phyloP scores from a whole-genome alignment of 2,797 vertebrate genomes.

The Malacoraja senta region DNA sequence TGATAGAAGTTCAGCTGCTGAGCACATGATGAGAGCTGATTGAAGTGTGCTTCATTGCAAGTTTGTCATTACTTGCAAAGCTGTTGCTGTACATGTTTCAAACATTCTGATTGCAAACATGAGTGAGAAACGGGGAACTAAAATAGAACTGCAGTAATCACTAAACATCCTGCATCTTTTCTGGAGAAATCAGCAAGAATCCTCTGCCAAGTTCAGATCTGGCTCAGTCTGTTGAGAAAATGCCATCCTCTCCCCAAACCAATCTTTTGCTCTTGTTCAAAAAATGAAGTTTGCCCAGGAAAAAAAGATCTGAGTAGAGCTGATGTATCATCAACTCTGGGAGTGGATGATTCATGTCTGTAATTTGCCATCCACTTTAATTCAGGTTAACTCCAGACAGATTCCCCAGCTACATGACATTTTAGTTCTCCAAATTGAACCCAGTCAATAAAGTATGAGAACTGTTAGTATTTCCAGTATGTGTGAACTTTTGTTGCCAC shows the following conservation, averaged over 20 bases:
- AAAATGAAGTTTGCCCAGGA: not conserved
- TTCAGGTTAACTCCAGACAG: not conserved
- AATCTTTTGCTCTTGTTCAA: too few species aligned
- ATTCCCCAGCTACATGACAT: not conserved
- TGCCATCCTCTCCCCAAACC: not conserved
- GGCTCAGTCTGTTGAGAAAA: not conserved
- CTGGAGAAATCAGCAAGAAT: not conserved
- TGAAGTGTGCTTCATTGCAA: not conserved
- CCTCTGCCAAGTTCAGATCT: constrained; percentile 13
- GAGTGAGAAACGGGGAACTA: not conserved
- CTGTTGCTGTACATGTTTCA: not conserved
- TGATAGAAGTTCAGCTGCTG: not conserved
- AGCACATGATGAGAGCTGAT: not conserved
- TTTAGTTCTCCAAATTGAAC: not conserved
- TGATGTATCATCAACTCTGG: not conserved
- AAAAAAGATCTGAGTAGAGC: not conserved
- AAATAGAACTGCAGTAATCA: not conserved
- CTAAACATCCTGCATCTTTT: not conserved
- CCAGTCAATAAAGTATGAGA: not conserved
- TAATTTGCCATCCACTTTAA: not conserved
- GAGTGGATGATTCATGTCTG: not conserved
- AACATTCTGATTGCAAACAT: not conserved
- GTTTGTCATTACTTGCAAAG: not conserved
- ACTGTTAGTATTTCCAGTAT: not conserved
- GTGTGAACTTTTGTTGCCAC: not conserved